Percentiles rank a stretch among this genome's conserved stretches.
phyloP scores from a whole-genome alignment of 2,113 vertebrate genomes.

The Xiphorhynchus elegans region DNA sequence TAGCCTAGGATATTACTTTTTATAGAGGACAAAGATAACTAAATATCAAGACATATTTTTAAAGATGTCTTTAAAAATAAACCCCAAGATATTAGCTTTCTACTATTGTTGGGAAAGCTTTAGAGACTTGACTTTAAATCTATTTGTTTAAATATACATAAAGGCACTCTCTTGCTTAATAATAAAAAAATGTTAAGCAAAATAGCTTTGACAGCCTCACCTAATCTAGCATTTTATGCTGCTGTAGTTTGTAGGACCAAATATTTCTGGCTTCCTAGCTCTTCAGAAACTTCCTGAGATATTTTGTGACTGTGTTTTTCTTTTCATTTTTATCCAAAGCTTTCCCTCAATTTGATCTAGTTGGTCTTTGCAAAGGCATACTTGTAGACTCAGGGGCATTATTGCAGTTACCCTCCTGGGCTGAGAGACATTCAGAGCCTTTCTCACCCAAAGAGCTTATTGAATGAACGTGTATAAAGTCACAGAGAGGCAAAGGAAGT shows the following conservation, averaged over 20 bases:
- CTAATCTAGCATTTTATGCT: neutral
- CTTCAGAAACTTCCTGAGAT: neutral
- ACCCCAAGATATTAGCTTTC: neutral
- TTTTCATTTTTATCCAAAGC: neutral
- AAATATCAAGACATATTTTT: neutral
- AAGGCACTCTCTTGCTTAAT: neutral
- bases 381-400: neutral
- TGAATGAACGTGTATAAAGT: neutral
- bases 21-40: neutral
- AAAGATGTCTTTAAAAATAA: neutral
- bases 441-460: neutral
- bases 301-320: neutral
- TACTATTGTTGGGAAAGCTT: neutral
- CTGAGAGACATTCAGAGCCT: neutral
- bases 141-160: neutral
- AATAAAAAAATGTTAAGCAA: neutral
- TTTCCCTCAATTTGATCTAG: neutral
- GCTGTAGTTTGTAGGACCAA: neutral
- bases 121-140: neutral
- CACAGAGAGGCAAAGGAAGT: neutral
- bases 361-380: neutral
- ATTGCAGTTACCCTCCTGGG: neutral
- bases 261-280: neutral
- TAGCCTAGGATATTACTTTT: neutral
- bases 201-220: accelerated